These are phyloP conservation scores for Lasioglossum figueresi DNA, from an alignment of 2,888 invertebrate species.

Conservation along the genomic window DNA sequence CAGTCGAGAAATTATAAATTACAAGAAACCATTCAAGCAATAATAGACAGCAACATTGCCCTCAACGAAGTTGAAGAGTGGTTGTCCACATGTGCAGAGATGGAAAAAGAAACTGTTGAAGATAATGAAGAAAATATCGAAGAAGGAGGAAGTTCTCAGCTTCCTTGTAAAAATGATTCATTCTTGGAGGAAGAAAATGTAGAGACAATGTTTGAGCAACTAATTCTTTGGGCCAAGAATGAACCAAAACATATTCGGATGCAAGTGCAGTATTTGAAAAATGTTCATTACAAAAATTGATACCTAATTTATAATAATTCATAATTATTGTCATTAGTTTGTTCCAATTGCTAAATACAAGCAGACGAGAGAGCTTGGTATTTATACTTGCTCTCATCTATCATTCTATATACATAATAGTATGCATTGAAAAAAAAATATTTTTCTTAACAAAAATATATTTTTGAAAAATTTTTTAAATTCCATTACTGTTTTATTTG, in stretches of 20 bases:
- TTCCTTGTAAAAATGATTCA: background rate
- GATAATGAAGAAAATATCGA: background rate
- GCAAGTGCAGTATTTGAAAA: slow-evolving; percentile 6
- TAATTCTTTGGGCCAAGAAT: slow-evolving; percentile 6
- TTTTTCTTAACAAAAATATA: background rate
- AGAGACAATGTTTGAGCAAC: background rate
- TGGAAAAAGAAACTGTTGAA: background rate
- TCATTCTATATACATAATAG: background rate
- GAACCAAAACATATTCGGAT: background rate
- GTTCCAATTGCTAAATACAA: background rate
- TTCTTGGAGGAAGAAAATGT: background rate
- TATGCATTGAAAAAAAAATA: background rate
- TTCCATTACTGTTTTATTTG: background rate
- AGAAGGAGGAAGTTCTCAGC: background rate
- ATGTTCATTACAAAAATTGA: background rate
- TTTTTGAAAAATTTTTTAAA: background rate
- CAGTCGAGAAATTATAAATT: background rate
- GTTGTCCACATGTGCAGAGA: background rate
- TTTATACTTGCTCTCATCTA: background rate
- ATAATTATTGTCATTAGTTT: background rate
- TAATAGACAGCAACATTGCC: background rate
- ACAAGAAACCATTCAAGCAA: slow-evolving; percentile 4
- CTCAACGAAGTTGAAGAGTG: background rate
- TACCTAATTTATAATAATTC: background rate
- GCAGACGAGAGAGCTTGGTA: background rate